These are phyloP conservation scores for Haplochromis burtoni DNA, from an alignment of 2,113 vertebrate species.

Conservation along the genomic window DNA sequence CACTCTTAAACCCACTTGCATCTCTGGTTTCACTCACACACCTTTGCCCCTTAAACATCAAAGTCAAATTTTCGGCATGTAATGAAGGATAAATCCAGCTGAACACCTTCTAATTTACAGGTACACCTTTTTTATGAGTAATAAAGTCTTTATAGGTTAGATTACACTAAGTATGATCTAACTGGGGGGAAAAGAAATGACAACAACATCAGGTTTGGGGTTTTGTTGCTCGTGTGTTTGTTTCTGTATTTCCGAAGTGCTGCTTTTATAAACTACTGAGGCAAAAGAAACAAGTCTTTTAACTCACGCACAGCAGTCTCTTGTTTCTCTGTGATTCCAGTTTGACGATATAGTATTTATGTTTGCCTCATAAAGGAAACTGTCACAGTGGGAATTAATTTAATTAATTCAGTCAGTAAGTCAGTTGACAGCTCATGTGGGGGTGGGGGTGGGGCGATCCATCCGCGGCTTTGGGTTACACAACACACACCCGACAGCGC, in stretches of 20 bases:
- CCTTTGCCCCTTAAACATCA: background rate
- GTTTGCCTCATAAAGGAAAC: background rate
- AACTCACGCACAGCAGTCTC: background rate
- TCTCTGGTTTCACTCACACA: background rate
- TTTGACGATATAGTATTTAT: background rate
- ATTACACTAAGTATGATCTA: background rate
- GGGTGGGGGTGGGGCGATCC: background rate
- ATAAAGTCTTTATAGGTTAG: background rate
- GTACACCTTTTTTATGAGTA: slow-evolving; percentile 8
- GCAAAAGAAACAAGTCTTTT: background rate
- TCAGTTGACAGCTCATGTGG: slow-evolving; percentile 41
- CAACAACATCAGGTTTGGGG: background rate
- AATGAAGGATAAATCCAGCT: background rate
- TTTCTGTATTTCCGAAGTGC: background rate
- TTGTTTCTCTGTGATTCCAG: background rate
- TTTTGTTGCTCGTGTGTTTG: background rate
- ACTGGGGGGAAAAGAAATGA: background rate
- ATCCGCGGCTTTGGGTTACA: slow-evolving; percentile 47
- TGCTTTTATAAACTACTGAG: background rate
- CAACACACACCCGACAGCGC: slow-evolving; percentile 30
- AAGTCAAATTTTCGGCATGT: background rate
- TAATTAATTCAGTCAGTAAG: background rate
- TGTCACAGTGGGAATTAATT: slow-evolving; percentile 37
- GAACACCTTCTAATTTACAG: slow-evolving; percentile 15
- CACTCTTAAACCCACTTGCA: background rate